A percentile compares a stretch with the other conserved stretches of the same genome.
phyloP scores from a whole-genome alignment of 92 coral and sea anemone genomes.

The Pocillopora grandis region DNA sequence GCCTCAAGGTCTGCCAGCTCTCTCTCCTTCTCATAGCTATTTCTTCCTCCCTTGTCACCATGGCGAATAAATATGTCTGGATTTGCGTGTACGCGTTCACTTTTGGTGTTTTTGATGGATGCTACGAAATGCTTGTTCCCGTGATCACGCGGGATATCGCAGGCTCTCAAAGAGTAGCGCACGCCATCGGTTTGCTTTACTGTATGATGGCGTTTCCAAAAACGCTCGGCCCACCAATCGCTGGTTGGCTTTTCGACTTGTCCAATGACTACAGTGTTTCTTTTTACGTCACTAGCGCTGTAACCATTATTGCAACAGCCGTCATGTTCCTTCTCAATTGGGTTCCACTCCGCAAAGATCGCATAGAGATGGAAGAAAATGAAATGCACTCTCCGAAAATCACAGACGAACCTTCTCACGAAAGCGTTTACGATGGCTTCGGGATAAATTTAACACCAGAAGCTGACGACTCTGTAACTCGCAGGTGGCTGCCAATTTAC shows the following conservation, averaged over 20 bases:
- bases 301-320: constrained; percentile 51
- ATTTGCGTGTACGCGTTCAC: constrained; percentile 57
- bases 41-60: constrained; percentile 56
- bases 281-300: constrained; percentile 60
- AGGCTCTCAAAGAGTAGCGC: constrained; percentile 49
- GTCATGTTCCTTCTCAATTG: constrained; percentile 47
- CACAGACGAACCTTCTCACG: constrained; percentile 11
- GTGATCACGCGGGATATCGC: constrained; percentile 74
- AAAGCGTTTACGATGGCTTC: neutral
- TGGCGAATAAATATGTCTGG: constrained; percentile 59
- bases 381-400: constrained; percentile 11
- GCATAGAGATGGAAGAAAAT: neutral
- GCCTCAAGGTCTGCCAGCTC: constrained; percentile 60
- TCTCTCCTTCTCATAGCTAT: constrained; percentile 60
- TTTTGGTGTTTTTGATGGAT: constrained; percentile 74
- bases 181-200: constrained; percentile 70
- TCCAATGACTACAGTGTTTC: constrained; percentile 53
- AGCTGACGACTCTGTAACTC: neutral
- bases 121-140: constrained; percentile 76
- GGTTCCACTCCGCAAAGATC: constrained; percentile 14
- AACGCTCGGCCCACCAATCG: constrained; percentile 77
- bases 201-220: constrained; percentile 69
- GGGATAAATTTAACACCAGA: neutral
- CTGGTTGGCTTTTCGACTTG: constrained; percentile 63
- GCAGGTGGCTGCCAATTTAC: constrained; percentile 5